Evolutionary conservation across 2,888 invertebrate genomes (phyloP).

Genomic region (Platycnemis pennipes): DNA sequence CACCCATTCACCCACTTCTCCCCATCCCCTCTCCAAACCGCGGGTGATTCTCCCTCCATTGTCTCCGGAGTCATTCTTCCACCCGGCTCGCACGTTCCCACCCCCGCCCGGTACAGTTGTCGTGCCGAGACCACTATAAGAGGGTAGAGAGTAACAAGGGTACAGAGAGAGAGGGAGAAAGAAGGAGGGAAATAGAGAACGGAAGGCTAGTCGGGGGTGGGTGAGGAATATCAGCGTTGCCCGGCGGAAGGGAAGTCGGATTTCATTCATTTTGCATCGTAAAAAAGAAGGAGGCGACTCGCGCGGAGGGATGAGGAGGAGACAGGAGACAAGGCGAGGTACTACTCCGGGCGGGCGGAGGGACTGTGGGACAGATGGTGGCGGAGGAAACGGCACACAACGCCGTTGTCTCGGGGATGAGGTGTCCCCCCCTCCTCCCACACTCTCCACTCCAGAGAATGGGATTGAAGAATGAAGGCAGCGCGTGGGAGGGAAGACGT

Average conservation of each 20-base stretch:
- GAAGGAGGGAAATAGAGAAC: background rate
- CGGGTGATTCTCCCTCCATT: conserved; percentile 50
- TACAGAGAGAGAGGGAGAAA: background rate
- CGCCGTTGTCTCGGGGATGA: conserved; percentile 55
- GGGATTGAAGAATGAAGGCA: conserved; percentile 59
- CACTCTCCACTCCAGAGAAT: conserved; percentile 56
- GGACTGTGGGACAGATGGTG: conserved; percentile 21
- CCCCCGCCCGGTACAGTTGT: background rate
- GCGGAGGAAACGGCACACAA: background rate
- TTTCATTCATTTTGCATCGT: conserved; percentile 66
- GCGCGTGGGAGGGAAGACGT: background rate
- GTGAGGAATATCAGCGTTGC: background rate
- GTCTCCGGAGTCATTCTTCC: conserved; percentile 25
- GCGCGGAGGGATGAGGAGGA: background rate
- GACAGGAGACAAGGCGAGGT: background rate
- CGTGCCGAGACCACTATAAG: conserved; percentile 7
- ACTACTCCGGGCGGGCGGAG: background rate
- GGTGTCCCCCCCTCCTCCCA: too few relatives aligned
- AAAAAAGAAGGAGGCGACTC: background rate
- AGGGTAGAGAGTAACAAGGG: background rate
- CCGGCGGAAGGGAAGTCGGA: conserved; percentile 41
- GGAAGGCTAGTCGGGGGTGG: background rate
- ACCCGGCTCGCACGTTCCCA: background rate
- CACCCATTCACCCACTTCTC: conserved; percentile 57
- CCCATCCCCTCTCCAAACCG: background rate